Conservation (phyloP, 2,797 vertebrate species). For the Cirrhinus mrigala region DNA sequence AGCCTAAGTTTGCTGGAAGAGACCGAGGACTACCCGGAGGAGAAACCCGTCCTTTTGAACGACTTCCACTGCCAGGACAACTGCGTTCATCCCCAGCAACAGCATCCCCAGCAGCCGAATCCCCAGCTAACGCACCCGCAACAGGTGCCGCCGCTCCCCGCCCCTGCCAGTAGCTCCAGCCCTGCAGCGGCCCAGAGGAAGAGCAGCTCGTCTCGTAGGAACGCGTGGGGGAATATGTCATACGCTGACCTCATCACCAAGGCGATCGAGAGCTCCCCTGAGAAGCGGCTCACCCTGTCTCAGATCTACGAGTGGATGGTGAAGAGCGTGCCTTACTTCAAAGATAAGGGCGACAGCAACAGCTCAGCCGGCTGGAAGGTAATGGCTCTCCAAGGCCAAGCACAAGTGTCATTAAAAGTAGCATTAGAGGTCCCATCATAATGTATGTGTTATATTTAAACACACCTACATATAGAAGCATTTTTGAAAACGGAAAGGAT, state of each 20-base stretch:
- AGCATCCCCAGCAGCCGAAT: constrained; percentile 68
- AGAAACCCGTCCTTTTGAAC: constrained; percentile 68
- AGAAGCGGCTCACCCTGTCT: constrained; percentile 94
- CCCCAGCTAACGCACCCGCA: constrained; percentile 77
- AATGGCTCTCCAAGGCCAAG: constrained; percentile 53
- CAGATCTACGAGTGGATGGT: constrained; percentile 99
- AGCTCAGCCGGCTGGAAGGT: constrained; percentile 99
- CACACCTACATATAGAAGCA: not conserved
- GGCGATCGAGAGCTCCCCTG: constrained; percentile 95
- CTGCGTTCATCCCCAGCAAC: constrained; percentile 74
- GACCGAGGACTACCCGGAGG: constrained; percentile 82
- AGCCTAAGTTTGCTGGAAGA: constrained; percentile 89
- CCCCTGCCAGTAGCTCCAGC: constrained; percentile 69
- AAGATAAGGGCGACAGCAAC: constrained; percentile 98
- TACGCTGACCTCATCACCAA: constrained; percentile 98
- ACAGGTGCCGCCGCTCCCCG: constrained; percentile 81
- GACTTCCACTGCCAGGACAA: constrained; percentile 83
- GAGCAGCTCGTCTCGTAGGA: constrained; percentile 93
- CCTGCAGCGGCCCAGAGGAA: constrained; percentile 85
- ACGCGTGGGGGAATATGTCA: constrained; percentile 98
- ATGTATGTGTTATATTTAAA: not conserved
- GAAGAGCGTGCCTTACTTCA: constrained; percentile 96
- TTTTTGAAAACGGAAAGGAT: not conserved
- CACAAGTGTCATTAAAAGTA: constrained; percentile 1
- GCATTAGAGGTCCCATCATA: not conserved